phyloP scores from a whole-genome alignment of 2,113 vertebrate species.

The Proterorhinus semilunaris region DNA sequence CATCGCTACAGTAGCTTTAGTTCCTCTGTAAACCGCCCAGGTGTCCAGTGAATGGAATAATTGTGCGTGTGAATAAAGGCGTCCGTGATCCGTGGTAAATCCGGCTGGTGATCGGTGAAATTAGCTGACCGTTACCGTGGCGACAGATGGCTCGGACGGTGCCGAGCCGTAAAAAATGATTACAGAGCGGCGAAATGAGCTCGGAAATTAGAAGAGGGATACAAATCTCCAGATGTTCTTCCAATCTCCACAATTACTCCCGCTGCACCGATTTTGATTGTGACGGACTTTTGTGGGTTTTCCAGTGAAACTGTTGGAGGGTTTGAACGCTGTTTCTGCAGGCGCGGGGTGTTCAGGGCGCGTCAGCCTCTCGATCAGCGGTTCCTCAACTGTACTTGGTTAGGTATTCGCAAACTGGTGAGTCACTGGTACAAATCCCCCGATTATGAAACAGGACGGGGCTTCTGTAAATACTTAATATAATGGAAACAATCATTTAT shows the following conservation, averaged over 20 bases:
- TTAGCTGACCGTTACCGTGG: conserved; percentile 32
- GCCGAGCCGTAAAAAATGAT: conserved; percentile 17
- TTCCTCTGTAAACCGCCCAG: background rate
- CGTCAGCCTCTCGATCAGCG: no score
- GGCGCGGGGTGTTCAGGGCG: no score
- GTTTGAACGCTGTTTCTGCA: no score
- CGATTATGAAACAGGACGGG: no score
- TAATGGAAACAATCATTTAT: no score
- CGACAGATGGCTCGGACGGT: conserved; percentile 21
- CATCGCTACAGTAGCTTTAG: no score
- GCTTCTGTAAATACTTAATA: no score
- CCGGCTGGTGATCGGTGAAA: background rate
- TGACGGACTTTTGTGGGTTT: background rate
- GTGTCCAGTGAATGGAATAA: background rate
- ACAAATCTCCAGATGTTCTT: background rate
- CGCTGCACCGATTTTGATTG: background rate
- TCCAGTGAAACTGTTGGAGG: background rate
- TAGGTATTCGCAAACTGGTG: no score
- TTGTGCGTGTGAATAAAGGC: background rate
- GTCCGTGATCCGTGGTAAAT: background rate
- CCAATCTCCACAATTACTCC: background rate
- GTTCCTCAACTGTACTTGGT: no score
- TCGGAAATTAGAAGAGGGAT: background rate
- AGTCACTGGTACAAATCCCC: no score
- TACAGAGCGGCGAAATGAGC: background rate